phyloP scores from a whole-genome alignment of 2,113 vertebrate genomes.

The Actenoides hombroni region DNA sequence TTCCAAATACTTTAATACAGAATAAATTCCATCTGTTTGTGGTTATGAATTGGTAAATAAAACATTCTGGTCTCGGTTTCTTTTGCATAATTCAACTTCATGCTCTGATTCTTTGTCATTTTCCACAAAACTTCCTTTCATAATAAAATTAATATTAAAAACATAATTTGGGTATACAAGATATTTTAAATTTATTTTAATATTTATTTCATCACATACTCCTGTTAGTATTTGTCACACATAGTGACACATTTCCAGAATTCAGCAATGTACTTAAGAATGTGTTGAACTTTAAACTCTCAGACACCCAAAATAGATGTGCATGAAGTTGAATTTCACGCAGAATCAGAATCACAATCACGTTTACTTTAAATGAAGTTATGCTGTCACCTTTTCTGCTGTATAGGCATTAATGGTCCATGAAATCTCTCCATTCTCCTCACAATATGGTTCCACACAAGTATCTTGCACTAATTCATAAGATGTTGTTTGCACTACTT shows the following conservation, averaged over 20 bases:
- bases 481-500: not conserved
- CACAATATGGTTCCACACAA: not conserved
- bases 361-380: conserved; percentile 20
- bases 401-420: not conserved
- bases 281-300: not conserved
- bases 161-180: not conserved
- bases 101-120: not conserved
- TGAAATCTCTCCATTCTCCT: not conserved
- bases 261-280: not conserved
- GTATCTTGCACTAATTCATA: not conserved
- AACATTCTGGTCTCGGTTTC: not conserved
- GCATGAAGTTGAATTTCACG: conserved; percentile 4
- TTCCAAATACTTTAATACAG: not conserved
- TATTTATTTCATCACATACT: not conserved
- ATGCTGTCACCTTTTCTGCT: conserved; percentile 1
- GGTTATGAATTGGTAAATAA: not conserved
- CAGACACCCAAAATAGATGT: not conserved
- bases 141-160: not conserved
- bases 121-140: not conserved
- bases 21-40: not conserved
- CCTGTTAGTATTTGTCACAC: not conserved
- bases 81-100: not conserved
- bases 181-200: not conserved
- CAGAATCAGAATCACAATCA: not conserved
- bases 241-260: not conserved